Evolutionary conservation across 2,113 vertebrate genomes (phyloP), one percentile per base, ranked within the genome.

Genomic region (Poeciliopsis occidentalis): DNA sequence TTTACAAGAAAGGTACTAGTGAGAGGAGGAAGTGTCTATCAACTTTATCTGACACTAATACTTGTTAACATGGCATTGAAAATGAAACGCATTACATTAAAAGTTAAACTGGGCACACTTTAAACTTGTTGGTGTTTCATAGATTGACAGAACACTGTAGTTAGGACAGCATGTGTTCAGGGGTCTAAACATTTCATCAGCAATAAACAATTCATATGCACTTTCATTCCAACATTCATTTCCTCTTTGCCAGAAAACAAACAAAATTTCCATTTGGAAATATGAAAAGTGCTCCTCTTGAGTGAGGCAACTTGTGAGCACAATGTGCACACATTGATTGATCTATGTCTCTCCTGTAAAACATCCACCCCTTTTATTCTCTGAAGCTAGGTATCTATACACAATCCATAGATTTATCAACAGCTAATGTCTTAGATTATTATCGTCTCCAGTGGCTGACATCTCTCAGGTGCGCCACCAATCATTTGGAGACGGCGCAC

Each of bases 261-360:
- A 57, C 51, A 24, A 83, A 78, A 61, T 26, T 6, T 73, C 85
- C 82, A 83, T 88, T 87, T 91, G 85, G 80, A 89, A 91, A 90
- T 78, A 89, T 85, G 88, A 90, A 94, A 94, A 93, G 93, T 92
- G 93, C 94, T 94, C 92, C 93, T 93, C 87, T 89, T 91, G 87
- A 89, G 85, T 84, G 89, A 94, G 92, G 92, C 86, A 76, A 91
- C 83, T 82, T 86, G 78, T 90, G 90, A 83, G 92, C 87, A 88
- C 72, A 79, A 77, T 80, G 68, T 80, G 71, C 90, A 92, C 92
- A 93, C 89, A 72, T 89, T 93, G 94, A 95, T 94, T 95, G 94
- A 94, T 91, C 92, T 92, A 37, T 90, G 88, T 93, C 92, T 93
- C 92, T 90, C 88, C 85, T 81, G 79, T 86, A 89, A 91, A 93